phyloP scores from a whole-genome alignment of 2,113 vertebrate species.

The Drymodes brunneopygia region DNA sequence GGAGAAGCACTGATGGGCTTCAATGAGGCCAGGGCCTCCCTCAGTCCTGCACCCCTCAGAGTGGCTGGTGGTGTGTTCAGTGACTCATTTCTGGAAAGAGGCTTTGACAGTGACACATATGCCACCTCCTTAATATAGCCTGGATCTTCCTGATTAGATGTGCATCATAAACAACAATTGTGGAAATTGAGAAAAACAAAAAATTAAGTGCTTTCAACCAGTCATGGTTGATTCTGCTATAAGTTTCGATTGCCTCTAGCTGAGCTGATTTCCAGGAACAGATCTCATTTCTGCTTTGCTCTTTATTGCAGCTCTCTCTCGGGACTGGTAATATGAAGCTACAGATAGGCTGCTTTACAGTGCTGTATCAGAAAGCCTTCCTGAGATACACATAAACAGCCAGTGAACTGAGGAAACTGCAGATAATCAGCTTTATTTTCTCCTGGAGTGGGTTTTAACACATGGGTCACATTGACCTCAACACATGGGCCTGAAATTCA shows the following conservation, averaged over 20 bases:
- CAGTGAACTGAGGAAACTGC: background rate
- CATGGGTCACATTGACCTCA: constrained; percentile 78
- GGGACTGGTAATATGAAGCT: background rate
- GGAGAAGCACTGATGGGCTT: background rate
- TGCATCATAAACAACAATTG: background rate
- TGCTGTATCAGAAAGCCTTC: background rate
- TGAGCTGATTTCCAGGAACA: constrained; percentile 82
- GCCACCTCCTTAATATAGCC: background rate
- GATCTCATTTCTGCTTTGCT: constrained; percentile 21
- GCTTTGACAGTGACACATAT: background rate
- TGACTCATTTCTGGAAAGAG: background rate
- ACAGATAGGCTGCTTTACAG: background rate
- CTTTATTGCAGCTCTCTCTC: background rate
- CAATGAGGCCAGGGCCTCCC: background rate
- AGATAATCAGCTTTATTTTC: constrained; percentile 3
- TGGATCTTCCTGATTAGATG: background rate
- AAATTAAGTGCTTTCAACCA: background rate
- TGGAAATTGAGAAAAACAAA: background rate
- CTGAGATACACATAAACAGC: background rate
- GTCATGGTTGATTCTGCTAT: constrained; percentile 76
- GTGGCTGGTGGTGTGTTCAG: background rate
- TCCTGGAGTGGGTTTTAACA: constrained; percentile 74
- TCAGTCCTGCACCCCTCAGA: background rate
- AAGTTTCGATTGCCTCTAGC: constrained; percentile 55
- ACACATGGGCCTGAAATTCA: constrained; percentile 57